phyloP scores from a whole-genome alignment of 2,113 vertebrate genomes.

The Urocynchramus pylzowi region DNA sequence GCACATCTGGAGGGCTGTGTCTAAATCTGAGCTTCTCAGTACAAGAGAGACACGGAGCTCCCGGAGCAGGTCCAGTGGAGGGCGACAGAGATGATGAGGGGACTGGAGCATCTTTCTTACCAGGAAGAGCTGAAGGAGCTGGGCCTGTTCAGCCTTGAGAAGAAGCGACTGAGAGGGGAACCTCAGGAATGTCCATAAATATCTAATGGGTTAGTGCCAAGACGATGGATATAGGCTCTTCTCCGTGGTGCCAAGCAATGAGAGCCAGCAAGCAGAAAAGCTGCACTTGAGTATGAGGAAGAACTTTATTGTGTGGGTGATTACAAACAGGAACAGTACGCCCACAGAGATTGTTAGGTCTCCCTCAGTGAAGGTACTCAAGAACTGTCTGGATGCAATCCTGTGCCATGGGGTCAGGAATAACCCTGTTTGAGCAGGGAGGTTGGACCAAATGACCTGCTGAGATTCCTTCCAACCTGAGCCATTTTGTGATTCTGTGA shows the following conservation, averaged over 20 bases:
- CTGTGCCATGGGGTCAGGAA: not conserved
- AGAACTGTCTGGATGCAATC: not conserved
- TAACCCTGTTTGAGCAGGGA: not conserved
- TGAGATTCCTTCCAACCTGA: not conserved
- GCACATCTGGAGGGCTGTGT: not conserved
- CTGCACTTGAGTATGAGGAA: not conserved
- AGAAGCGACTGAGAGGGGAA: not conserved
- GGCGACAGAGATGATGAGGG: no score
- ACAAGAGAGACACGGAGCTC: not conserved
- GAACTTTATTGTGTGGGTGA: not conserved
- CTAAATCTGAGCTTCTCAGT: not conserved
- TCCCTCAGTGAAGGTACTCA: not conserved
- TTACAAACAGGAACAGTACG: not conserved
- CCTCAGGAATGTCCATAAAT: not conserved
- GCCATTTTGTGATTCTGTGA: not conserved
- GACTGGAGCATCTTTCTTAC: not conserved
- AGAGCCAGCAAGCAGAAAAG: not conserved
- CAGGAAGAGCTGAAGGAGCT: not conserved
- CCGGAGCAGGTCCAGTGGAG: not conserved
- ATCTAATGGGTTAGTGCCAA: not conserved
- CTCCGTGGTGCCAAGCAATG: not conserved
- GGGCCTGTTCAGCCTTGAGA: not conserved
- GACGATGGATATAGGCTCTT: not conserved
- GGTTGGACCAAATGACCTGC: not conserved
- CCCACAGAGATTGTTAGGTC: not conserved